Percentiles rank a stretch among this genome's conserved stretches.
phyloP scores from a whole-genome alignment of 1,140 invertebrate species.

The Neodiprion lecontei region DNA sequence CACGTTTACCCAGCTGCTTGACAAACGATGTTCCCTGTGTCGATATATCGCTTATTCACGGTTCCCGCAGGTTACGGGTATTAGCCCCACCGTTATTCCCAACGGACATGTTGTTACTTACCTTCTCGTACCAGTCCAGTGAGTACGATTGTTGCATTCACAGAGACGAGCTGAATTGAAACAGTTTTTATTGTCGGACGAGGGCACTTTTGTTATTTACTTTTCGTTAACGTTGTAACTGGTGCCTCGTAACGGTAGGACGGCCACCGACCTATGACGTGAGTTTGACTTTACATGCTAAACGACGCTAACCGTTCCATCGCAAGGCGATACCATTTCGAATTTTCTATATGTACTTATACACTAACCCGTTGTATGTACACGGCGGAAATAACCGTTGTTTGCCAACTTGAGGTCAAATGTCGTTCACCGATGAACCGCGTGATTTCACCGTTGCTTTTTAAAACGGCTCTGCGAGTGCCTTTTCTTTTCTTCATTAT shows the following conservation, averaged over 20 bases:
- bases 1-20: too few species aligned
- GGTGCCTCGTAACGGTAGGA: neutral
- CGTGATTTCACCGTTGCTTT: too few species aligned
- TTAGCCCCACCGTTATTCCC: neutral
- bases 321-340: neutral
- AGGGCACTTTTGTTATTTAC: neutral
- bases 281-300: neutral
- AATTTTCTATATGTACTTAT: neutral
- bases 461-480: neutral
- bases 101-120: neutral
- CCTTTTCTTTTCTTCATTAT: neutral
- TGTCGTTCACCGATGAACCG: neutral
- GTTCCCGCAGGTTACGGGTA: neutral
- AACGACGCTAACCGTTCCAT: neutral
- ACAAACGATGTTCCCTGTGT: too few species aligned
- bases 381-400: neutral
- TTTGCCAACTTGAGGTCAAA: conserved; percentile 1
- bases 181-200: neutral
- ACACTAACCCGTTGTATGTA: too few species aligned
- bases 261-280: conserved; percentile 6
- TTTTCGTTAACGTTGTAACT: neutral
- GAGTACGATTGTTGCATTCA: too few species aligned
- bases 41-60: too few species aligned
- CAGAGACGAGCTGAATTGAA: too few species aligned
- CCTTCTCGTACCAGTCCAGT: too few species aligned